phyloP scores from a whole-genome alignment of 1,140 invertebrate genomes.

The Triops cancriformis region DNA sequence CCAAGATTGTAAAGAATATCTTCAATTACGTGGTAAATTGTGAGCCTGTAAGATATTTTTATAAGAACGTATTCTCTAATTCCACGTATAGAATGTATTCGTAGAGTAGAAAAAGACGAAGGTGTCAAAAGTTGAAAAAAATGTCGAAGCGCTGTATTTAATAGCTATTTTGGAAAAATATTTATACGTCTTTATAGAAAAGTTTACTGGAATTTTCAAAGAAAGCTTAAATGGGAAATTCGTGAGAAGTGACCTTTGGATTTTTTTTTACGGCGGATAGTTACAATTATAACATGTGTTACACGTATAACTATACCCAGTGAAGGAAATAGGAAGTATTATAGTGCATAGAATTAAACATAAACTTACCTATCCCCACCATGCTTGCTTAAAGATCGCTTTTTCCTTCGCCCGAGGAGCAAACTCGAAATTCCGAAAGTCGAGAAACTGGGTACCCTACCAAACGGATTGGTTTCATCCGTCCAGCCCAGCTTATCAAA shows the following conservation, averaged over 20 bases:
- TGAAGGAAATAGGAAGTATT: no score
- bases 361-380: slow-evolving; percentile 58
- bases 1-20: slow-evolving; percentile 66
- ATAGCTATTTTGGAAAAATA: no score
- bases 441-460: slow-evolving; percentile 58
- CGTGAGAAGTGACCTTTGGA: no score
- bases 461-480: slow-evolving; percentile 74
- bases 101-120: slow-evolving; percentile 24
- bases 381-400: slow-evolving; percentile 54
- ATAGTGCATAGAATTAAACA: slow-evolving; percentile 24
- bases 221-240: no score
- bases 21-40: slow-evolving; percentile 63
- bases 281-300: no score
- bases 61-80: neutral
- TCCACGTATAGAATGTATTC: no score
- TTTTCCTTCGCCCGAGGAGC: slow-evolving; percentile 53
- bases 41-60: slow-evolving; percentile 43
- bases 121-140: no score
- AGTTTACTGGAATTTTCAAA: no score
- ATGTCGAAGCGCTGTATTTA: no score
- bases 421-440: slow-evolving; percentile 62
- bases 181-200: no score
- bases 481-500: slow-evolving; percentile 72
- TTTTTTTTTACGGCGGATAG: no score
- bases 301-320: no score